Conservation (phyloP, 2,113 vertebrate genomes). For the Prietella phreatophila region DNA sequence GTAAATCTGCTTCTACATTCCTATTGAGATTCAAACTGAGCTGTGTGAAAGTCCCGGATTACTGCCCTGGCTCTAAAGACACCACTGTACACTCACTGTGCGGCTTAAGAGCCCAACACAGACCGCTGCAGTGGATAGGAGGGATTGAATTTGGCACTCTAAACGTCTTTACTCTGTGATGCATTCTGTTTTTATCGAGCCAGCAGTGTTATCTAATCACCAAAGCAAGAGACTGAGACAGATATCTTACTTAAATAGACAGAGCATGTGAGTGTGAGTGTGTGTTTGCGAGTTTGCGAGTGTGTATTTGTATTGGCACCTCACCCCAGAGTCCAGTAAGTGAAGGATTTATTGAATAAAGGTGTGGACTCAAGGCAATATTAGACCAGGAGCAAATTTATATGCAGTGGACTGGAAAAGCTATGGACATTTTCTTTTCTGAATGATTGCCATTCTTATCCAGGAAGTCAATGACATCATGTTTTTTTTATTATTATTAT, state of each 20-base stretch:
- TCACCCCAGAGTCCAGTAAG: conserved; percentile 32
- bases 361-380: conserved; percentile 30
- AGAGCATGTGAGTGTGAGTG: conserved; percentile 5
- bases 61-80: conserved; percentile 50
- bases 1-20: conserved; percentile 59
- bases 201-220: conserved; percentile 45
- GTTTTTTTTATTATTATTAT: conserved; percentile 1
- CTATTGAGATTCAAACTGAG: conserved; percentile 57
- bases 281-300: neutral
- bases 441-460: conserved; percentile 8
- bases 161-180: conserved; percentile 33
- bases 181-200: conserved; percentile 38
- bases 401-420: neutral
- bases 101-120: conserved; percentile 42
- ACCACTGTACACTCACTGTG: conserved; percentile 52
- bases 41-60: conserved; percentile 53
- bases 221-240: conserved; percentile 35
- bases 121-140: conserved; percentile 35
- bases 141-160: conserved; percentile 38
- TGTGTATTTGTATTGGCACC: conserved; percentile 35
- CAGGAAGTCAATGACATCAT: conserved; percentile 36
- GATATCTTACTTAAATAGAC: conserved; percentile 47
- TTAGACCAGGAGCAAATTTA: conserved; percentile 12
- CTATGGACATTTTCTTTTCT: neutral
- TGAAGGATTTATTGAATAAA: conserved; percentile 39